Conservation (phyloP, 1,140 invertebrate species). For the Drosophila lacteicornis region DNA sequence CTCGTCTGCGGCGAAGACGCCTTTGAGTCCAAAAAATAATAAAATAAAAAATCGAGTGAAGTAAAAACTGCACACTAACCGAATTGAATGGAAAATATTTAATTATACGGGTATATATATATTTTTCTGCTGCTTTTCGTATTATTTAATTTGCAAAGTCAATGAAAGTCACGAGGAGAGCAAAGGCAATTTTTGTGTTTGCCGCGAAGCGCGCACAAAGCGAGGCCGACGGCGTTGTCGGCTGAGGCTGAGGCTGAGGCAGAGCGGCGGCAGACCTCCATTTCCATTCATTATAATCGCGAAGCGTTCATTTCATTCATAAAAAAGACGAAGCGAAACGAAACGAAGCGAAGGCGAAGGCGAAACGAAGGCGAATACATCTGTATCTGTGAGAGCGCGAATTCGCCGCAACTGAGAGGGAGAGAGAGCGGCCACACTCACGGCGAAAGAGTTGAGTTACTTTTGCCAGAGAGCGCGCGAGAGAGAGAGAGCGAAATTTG, state of each 20-base stretch:
- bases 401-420: slow-evolving; percentile 38
- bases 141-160: slow-evolving; percentile 58
- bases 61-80: slow-evolving; percentile 44
- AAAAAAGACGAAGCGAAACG: slow-evolving; percentile 75
- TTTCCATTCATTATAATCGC: slow-evolving; percentile 75
- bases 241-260: background rate
- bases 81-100: slow-evolving; percentile 28
- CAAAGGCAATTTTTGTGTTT: slow-evolving; percentile 65
- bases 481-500: slow-evolving; percentile 28
- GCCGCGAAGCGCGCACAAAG: slow-evolving; percentile 19
- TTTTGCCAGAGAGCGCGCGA: slow-evolving; percentile 9
- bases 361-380: slow-evolving; percentile 37
- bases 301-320: slow-evolving; percentile 73
- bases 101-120: slow-evolving; percentile 9
- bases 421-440: background rate
- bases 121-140: background rate
- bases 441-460: slow-evolving; percentile 50
- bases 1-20: slow-evolving; percentile 51
- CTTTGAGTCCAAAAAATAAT: slow-evolving; percentile 11
- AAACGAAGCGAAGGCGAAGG: slow-evolving; percentile 53
- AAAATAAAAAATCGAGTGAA: slow-evolving; percentile 7
- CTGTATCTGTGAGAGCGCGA: slow-evolving; percentile 26
- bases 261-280: slow-evolving; percentile 55
- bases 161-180: slow-evolving; percentile 28
- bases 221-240: slow-evolving; percentile 32